Base-by-base conservation (phyloP, 2,797 vertebrate genomes). In the Cryptoblepharus egeriae region DNA sequence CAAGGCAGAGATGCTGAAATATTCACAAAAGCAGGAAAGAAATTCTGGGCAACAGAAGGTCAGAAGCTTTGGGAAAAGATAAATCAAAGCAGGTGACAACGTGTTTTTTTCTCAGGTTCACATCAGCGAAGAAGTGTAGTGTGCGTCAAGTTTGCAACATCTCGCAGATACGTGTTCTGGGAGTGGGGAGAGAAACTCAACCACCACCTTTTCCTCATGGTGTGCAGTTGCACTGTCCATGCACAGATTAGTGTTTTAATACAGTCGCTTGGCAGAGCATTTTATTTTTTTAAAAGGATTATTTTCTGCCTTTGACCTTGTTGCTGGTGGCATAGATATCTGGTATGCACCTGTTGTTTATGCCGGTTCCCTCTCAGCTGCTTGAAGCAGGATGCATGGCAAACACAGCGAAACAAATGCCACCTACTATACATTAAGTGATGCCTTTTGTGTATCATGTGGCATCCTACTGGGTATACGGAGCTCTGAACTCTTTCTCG, bases 301-400 rank as follows among this genome's bases (percentile, higher is more conserved):
- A 84, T 91, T 89, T 79, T 42, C 0, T 2, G 24, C 18, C 72
- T 84, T 88, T 90, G 80, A 83, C 78, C 77, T 90, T 84, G 37
- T 81, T 90, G 63, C 15, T 64, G 13, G 1, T 18, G 81, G 85
- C 58, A 86, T 39, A 88, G 70, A 76, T 76, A 85, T 63, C 58
- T 82, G 68, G 55, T 83, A 37, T 5, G 0, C 81, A 85, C 64
- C 75, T 88, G 65, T 72, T 92, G 86, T 88, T 93, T 88, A 77
- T 77, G 22, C 73, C 32, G 81, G 24, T 77, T 77, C 42, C 35
- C 70, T 42, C 70, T 85, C 58, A 78, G 69, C 0, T 82, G 72
- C 89, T 74, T 78, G 85, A 73, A 76, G 4, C 32, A 81, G 69
- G 85, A 16, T 72, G 52, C 30, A 83, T 28, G 58, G 20, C 65